Evolutionary conservation across 2,797 vertebrate species (phyloP), one percentile per base, ranked within the genome.

Genomic region (Apogon talboti): DNA sequence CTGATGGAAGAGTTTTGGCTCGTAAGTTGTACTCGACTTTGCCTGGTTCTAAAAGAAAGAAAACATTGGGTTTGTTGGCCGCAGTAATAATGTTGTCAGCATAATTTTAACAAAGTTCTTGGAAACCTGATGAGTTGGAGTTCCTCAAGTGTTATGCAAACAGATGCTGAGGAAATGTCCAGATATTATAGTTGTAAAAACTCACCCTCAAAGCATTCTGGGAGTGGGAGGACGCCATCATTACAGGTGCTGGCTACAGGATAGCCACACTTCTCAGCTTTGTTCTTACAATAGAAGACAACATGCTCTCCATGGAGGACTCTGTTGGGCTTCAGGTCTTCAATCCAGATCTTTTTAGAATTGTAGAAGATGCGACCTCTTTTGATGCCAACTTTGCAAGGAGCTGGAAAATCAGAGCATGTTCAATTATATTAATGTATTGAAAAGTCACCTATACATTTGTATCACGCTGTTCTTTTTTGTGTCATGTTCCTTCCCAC

Each of bases 161-260:
- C n/a, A 47, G 7, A 57, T 18, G 7, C 10, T 35, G 33, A 1
- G 2, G 33, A 35, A 16, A 14, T 24, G 9, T 24, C 10, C 13
- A 28, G 3, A 12, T 4, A 43, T 9, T 35, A 19, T 18, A 46
- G 9, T 11, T 11, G 16, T 12, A 3, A 11, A 45, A 49, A 59
- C 90, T 81, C 65, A 98, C 96, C 95, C 86, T 94, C 82, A 74
- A 94, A 98, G 74, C 97, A 98, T 10, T 82, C 87, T 2, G 97
- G 96, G 40, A 94, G 75, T 2, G 91, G 84, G 1, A 97, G 82
- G 41, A 78, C 86, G 37, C 97, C 95, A 0, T 97, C 91, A 1
- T 89, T 51, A 21, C 97, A 98, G 0, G 87, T 83, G 55, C 63
- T 89, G 6, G 78, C 86, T 10, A 93, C 94, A 0, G 93, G 94